Evolutionary conservation across 2,888 invertebrate genomes (phyloP), one percentile per base, ranked within the genome.

Genomic region (Galeopsomyia nigrocyanea): DNA sequence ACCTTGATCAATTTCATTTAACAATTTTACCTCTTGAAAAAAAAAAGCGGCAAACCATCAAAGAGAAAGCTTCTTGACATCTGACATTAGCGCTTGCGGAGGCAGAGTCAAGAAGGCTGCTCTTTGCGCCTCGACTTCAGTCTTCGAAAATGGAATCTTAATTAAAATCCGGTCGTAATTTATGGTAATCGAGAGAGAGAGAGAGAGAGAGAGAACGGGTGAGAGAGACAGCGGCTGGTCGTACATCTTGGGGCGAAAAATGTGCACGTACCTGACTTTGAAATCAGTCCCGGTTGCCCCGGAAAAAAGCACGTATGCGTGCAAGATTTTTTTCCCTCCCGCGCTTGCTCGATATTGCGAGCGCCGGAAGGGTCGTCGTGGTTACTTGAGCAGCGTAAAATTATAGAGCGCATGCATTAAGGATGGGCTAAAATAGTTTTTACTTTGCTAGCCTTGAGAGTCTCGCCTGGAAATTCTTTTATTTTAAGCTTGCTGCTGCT

Each of bases 161-260:
- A 78, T 77, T 77, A 77, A 78, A 77, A 75, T 69, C 56, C 65
- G 69, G 66, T 61, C 65, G 66, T 77, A 77, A 77, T 74, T 77
- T 78, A 77, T 75, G 75, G 64, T 75, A 76, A 77, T 77, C 76
- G 73, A 69, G 70, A 68, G 76, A 71, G 66, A 64, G 56, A 55
- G 71, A 58, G 66, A 64, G 58, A 21, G 47, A 21, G 7, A 49
- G 39, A 39, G 57, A 17, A 49, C 9, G 16, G 22, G 56, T 13
- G 26, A n/a, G 46, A 14, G 10, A 21, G 55, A 19, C 21, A 7
- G 3, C 55, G 21, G 22, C 22, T 14, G 22, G 9, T 19, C 19
- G 22, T 55, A 55, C 55, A 22, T 22, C 21, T 55, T 55, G 21
- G 21, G 16, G 14, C 53, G 19, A 55, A 39, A 39, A 39, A 55